phyloP scores from a whole-genome alignment of 2,113 vertebrate species.

The Stigmatopora nigra region DNA sequence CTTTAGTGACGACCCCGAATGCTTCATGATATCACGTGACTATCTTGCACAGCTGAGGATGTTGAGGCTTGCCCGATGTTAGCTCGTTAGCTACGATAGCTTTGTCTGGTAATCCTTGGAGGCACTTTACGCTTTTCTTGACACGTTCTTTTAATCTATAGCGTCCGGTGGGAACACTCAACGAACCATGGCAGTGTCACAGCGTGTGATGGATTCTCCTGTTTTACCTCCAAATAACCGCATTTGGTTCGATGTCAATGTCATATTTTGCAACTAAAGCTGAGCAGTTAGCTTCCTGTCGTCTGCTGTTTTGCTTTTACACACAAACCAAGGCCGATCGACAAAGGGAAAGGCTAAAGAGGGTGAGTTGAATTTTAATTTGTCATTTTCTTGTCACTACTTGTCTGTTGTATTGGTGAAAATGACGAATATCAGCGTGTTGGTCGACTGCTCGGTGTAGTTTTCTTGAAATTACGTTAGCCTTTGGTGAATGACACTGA shows the following conservation, averaged over 20 bases:
- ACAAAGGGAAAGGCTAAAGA: constrained; percentile 40
- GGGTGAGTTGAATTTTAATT: constrained; percentile 44
- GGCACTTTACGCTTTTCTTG: constrained; percentile 1
- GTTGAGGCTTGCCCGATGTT: constrained; percentile 45
- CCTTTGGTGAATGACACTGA: background rate
- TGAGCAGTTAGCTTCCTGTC: constrained; percentile 43
- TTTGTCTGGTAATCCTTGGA: constrained; percentile 28
- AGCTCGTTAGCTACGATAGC: constrained; percentile 55
- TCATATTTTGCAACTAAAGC: constrained; percentile 48
- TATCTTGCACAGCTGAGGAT: constrained; percentile 54
- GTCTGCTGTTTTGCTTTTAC: constrained; percentile 10
- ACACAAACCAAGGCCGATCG: constrained; percentile 42
- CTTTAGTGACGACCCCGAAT: constrained; percentile 17
- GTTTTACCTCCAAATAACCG: constrained; percentile 3
- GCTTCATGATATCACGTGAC: constrained; percentile 52
- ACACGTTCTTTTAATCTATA: constrained; percentile 1
- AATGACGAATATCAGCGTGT: too few species aligned
- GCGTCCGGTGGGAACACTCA: background rate
- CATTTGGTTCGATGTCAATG: constrained; percentile 43
- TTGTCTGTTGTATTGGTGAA: background rate
- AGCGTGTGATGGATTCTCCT: constrained; percentile 10
- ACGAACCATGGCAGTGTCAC: constrained; percentile 39
- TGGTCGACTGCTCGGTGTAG: background rate
- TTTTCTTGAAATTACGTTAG: background rate
- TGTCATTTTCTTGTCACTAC: background rate